Percentiles rank a stretch among this genome's conserved stretches.
Evolutionary conservation across 2,113 vertebrate genomes (phyloP).

Genomic region (Arothron firmamentum): DNA sequence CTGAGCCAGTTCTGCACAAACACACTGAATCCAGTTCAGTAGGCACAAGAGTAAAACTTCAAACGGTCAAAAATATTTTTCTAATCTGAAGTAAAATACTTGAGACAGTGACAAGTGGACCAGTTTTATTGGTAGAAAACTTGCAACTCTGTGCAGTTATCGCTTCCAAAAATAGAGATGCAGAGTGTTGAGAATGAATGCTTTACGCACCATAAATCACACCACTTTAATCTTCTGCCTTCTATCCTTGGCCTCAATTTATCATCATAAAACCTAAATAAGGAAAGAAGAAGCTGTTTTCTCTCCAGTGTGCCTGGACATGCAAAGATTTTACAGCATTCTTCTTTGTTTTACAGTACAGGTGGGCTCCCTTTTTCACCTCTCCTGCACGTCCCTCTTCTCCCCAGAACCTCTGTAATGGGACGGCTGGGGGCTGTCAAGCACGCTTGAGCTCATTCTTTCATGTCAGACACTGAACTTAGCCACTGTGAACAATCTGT

Average conservation of each 20-base stretch:
- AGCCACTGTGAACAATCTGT: slow-evolving; percentile 77
- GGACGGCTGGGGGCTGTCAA: slow-evolving; percentile 7
- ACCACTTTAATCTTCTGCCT: neutral
- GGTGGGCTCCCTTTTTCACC: neutral
- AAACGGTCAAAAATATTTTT: neutral
- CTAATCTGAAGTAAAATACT: neutral
- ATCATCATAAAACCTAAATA: neutral
- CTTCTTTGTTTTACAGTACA: slow-evolving; percentile 35
- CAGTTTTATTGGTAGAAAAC: slow-evolving; percentile 4
- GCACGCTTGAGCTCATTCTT: slow-evolving; percentile 39
- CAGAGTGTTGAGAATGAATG: neutral
- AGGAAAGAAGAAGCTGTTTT: slow-evolving; percentile 11
- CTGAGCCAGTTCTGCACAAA: slow-evolving; percentile 74
- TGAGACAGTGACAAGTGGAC: too few relatives aligned
- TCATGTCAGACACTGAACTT: slow-evolving; percentile 74
- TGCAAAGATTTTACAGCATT: slow-evolving; percentile 39
- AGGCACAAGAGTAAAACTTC: slow-evolving; percentile 71
- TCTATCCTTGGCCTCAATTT: neutral
- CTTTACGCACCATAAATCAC: slow-evolving; percentile 1
- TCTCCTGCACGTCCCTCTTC: neutral
- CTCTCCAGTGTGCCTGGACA: slow-evolving; percentile 40
- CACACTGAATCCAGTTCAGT: slow-evolving; percentile 78
- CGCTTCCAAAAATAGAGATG: neutral
- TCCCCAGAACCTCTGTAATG: neutral
- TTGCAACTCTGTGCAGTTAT: neutral